Evolutionary conservation across 2,797 vertebrate genomes (phyloP).

Genomic region (Acestrorhynchus altus): DNA sequence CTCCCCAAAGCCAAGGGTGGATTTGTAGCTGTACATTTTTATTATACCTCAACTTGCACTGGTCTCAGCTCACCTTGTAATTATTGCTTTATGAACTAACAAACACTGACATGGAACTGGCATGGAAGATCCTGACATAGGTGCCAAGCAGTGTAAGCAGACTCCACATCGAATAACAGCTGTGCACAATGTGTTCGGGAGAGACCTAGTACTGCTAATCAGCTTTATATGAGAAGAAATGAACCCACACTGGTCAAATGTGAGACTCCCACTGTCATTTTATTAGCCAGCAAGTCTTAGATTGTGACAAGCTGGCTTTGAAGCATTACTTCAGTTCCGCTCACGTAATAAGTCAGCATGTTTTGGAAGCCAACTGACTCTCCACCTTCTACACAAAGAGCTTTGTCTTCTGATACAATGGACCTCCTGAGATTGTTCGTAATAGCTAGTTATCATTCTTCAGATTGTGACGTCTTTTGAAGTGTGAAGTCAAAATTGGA

Average conservation of each 20-base stretch:
- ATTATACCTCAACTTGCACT: slow-evolving; percentile 20
- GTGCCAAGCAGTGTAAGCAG: slow-evolving; percentile 44
- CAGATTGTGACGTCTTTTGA: slow-evolving; percentile 28
- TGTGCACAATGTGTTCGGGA: not conserved
- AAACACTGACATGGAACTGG: slow-evolving; percentile 29
- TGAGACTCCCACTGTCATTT: slow-evolving; percentile 16
- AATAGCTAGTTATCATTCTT: slow-evolving; percentile 19
- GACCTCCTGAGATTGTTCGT: slow-evolving; percentile 3
- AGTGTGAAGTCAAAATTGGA: slow-evolving; percentile 14
- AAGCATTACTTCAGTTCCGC: slow-evolving; percentile 13
- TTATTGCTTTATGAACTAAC: not conserved
- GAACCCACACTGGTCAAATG: not conserved
- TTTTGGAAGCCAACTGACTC: slow-evolving; percentile 3
- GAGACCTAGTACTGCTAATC: slow-evolving; percentile 44
- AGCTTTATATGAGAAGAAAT: slow-evolving; percentile 46
- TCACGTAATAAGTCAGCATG: slow-evolving; percentile 23
- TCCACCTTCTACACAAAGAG: not conserved
- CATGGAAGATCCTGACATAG: slow-evolving; percentile 26
- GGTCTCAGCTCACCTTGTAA: not conserved
- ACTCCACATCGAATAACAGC: slow-evolving; percentile 27
- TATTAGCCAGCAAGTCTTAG: slow-evolving; percentile 4
- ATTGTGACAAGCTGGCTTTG: slow-evolving; percentile 9
- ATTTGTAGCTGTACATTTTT: slow-evolving; percentile 19
- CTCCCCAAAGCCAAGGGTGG: slow-evolving; percentile 8
- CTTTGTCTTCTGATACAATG: slow-evolving; percentile 15